These are phyloP conservation scores for Cryptomyrus ogoouensis DNA, from an alignment of 2,113 vertebrate genomes.

Conservation along the genomic window DNA sequence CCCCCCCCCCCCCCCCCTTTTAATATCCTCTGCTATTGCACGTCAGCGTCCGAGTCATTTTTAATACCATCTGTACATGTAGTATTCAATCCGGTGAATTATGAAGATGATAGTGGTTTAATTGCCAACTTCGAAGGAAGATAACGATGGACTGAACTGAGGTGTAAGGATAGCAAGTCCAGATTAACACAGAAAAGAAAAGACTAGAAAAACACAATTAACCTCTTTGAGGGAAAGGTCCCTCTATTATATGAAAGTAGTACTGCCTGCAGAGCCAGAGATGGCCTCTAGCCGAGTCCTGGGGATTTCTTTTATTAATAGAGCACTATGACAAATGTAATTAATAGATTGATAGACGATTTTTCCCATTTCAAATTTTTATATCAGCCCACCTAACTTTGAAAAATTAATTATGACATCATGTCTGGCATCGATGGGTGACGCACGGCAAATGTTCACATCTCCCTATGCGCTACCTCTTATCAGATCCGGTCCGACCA, in stretches of 20 bases:
- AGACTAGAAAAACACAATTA: constrained; percentile 24
- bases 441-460: neutral
- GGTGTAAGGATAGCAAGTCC: constrained; percentile 10
- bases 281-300: neutral
- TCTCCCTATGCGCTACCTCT: constrained; percentile 8
- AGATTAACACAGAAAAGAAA: constrained; percentile 15
- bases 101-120: constrained; percentile 19
- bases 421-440: neutral
- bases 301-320: constrained; percentile 9
- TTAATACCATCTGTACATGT: constrained; percentile 9
- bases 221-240: constrained; percentile 17
- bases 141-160: constrained; percentile 14
- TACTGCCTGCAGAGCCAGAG: constrained; percentile 8
- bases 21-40: neutral
- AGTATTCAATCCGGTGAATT: constrained; percentile 15
- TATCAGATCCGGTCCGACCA: constrained; percentile 85
- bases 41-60: neutral
- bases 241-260: neutral
- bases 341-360: constrained; percentile 13
- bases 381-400: neutral
- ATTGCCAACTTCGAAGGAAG: constrained; percentile 7
- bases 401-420: constrained; percentile 7
- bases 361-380: neutral
- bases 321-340: constrained; percentile 6
- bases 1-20: neutral